Conservation (phyloP, 2,888 invertebrate species). For the Cylloceria caligata region DNA sequence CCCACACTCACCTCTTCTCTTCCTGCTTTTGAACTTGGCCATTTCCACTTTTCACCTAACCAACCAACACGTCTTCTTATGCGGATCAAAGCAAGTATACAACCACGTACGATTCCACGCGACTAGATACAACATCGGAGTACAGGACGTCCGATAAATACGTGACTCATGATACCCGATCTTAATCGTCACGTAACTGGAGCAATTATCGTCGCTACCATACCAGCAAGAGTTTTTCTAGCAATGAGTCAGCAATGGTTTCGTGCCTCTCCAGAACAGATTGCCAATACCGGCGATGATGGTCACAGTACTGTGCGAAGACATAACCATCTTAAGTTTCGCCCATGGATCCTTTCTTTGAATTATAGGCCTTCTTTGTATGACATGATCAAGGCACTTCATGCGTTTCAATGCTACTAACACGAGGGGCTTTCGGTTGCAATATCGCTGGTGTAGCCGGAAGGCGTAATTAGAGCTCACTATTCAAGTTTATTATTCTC, state of each 20-base stretch:
- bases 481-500: constrained; percentile 76
- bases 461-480: constrained; percentile 76
- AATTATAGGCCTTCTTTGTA: background rate
- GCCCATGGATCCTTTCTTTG: background rate
- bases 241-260: constrained; percentile 2
- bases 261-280: too few species aligned
- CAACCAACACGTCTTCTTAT: constrained; percentile 43
- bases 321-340: too few species aligned
- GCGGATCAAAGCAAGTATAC: background rate
- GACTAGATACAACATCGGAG: constrained; percentile 7
- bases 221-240: background rate
- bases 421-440: constrained; percentile 20
- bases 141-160: constrained; percentile 44
- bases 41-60: constrained; percentile 46
- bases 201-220: constrained; percentile 38
- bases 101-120: background rate
- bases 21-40: constrained; percentile 40
- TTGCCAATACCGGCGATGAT: too few species aligned
- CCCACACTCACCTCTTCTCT: constrained; percentile 33
- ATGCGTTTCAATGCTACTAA: constrained; percentile 15
- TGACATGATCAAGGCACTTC: constrained; percentile 9
- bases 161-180: constrained; percentile 24
- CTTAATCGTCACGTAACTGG: constrained; percentile 45
- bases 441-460: constrained; percentile 65
- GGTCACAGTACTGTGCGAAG: too few species aligned